These are phyloP conservation scores for Luscinia luscinia DNA, from an alignment of 2,797 vertebrate genomes.

Conservation along the genomic window DNA sequence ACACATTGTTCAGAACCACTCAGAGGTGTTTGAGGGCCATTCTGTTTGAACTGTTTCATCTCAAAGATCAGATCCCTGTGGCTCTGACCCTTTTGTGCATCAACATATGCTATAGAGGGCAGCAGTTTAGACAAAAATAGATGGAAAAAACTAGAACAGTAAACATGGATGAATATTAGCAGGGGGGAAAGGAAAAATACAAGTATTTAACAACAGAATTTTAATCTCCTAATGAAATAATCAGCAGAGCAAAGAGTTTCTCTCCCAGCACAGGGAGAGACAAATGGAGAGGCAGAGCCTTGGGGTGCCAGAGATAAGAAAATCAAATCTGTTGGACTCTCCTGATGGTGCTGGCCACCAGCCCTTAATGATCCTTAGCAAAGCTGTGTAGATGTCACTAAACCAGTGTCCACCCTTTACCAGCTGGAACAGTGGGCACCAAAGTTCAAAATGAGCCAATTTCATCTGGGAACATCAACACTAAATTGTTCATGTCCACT, in stretches of 20 bases:
- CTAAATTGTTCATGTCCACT: neutral
- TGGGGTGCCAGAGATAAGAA: neutral
- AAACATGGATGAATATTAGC: neutral
- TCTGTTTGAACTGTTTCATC: neutral
- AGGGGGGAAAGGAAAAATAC: neutral
- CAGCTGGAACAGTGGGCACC: slow-evolving; percentile 7
- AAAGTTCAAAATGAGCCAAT: neutral
- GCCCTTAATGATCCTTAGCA: neutral
- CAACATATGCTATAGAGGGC: neutral
- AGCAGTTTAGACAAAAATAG: neutral
- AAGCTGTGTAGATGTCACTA: neutral
- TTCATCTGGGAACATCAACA: neutral
- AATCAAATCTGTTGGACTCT: slow-evolving; percentile 4
- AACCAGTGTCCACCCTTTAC: neutral
- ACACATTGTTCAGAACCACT: neutral
- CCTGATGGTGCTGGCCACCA: neutral
- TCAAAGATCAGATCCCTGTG: neutral
- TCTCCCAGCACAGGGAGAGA: neutral
- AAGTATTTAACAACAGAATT: neutral
- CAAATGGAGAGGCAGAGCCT: neutral
- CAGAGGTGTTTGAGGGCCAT: neutral
- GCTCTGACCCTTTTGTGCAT: neutral
- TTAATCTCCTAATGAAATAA: neutral
- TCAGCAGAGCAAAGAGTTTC: neutral
- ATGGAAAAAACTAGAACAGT: neutral